Percentiles rank a stretch among this genome's conserved stretches.
Conservation (phyloP, 2,888 invertebrate genomes). For the Ctenicera cuprea region DNA sequence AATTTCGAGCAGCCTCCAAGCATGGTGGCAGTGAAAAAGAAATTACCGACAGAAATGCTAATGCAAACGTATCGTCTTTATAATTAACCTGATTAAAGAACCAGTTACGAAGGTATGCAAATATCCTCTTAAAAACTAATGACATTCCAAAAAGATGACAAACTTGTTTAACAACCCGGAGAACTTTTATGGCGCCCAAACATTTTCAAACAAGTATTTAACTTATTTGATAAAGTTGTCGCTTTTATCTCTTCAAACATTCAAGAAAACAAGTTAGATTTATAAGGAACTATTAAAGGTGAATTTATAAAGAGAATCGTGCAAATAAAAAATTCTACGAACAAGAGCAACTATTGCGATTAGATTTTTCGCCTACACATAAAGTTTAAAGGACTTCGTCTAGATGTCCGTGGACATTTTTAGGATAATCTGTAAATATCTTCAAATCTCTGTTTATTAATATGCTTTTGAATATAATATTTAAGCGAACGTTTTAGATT, state of each 20-base stretch:
- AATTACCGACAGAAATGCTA: constrained; percentile 26
- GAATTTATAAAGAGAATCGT: no score
- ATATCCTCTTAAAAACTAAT: constrained; percentile 31
- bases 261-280: neutral
- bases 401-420: no score
- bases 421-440: no score
- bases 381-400: no score
- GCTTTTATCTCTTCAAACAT: constrained; percentile 16
- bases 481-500: no score
- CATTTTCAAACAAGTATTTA: constrained; percentile 14
- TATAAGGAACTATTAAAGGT: neutral
- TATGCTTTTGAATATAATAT: no score
- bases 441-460: no score
- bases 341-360: neutral
- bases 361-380: no score
- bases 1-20: constrained; percentile 1
- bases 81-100: constrained; percentile 50
- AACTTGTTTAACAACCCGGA: constrained; percentile 42
- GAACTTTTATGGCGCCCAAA: constrained; percentile 34
- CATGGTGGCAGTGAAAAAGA: constrained; percentile 23
- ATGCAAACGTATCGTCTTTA: constrained; percentile 42
- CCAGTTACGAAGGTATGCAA: constrained; percentile 40
- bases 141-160: constrained; percentile 38
- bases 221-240: constrained; percentile 33
- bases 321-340: neutral